Conservation (phyloP, 1,140 invertebrate genomes). For the Cyrtorhinus lividipennis region DNA sequence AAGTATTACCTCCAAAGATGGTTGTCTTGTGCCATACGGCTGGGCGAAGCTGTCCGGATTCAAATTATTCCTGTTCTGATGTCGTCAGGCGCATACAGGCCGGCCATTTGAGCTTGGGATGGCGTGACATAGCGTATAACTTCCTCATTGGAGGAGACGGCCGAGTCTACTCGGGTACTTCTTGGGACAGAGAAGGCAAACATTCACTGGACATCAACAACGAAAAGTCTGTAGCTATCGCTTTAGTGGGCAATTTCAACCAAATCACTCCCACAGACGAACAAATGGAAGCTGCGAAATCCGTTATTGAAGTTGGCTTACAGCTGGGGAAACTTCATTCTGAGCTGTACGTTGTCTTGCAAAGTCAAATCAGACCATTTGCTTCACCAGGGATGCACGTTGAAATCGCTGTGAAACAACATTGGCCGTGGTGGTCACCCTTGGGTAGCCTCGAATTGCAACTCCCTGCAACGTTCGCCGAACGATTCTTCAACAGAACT, state of each 20-base stretch:
- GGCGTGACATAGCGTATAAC: slow-evolving; percentile 55
- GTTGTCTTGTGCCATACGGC: slow-evolving; percentile 12
- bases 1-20: slow-evolving; percentile 14
- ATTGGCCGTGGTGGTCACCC: not conserved
- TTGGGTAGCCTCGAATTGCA: not conserved
- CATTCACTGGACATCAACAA: slow-evolving; percentile 54
- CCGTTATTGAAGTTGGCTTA: not conserved
- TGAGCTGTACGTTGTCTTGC: not conserved
- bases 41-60: slow-evolving; percentile 26
- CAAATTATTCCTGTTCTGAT: slow-evolving; percentile 27
- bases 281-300: not conserved
- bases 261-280: not conserved
- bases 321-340: not conserved
- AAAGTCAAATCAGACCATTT: not conserved
- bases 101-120: slow-evolving; percentile 35
- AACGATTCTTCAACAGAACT: not conserved
- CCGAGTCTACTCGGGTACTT: slow-evolving; percentile 54
- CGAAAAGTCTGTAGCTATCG: slow-evolving; percentile 43
- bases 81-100: slow-evolving; percentile 37
- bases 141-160: slow-evolving; percentile 68
- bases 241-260: slow-evolving; percentile 1
- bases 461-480: not conserved
- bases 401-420: not conserved
- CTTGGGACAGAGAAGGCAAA: slow-evolving; percentile 43
- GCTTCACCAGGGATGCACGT: not conserved